Conservation (phyloP, 2,113 vertebrate species). For the Apteryx mantelli region DNA sequence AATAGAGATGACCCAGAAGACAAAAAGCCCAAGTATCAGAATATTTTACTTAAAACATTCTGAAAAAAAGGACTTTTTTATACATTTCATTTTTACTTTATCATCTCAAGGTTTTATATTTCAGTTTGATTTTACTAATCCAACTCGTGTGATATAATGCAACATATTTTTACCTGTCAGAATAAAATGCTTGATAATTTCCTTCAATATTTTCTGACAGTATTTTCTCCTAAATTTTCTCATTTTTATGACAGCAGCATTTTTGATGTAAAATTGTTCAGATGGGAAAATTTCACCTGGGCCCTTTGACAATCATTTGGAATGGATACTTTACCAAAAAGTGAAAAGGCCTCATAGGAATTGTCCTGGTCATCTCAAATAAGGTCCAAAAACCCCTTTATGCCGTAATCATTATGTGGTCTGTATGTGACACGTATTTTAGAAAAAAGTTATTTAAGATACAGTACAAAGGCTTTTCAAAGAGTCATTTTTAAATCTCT, state of each 20-base stretch:
- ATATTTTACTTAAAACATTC: neutral
- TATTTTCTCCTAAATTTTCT: neutral
- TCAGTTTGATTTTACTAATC: neutral
- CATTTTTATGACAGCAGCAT: neutral
- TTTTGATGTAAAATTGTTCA: neutral
- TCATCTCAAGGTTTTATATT: neutral
- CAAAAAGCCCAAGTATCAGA: neutral
- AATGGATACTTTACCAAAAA: neutral
- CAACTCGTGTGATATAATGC: neutral
- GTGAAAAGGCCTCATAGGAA: neutral
- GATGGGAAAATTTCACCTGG: neutral
- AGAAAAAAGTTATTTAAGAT: neutral
- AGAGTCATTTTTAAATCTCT: neutral
- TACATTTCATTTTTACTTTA: neutral
- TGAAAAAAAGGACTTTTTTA: neutral
- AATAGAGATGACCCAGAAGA: neutral
- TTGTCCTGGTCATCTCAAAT: neutral
- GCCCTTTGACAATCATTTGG: neutral
- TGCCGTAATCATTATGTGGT: neutral
- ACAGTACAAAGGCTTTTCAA: neutral
- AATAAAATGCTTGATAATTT: neutral
- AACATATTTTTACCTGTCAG: neutral
- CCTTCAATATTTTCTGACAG: neutral
- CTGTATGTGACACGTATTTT: neutral
- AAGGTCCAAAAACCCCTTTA: neutral